Evolutionary conservation across 2,113 vertebrate genomes (phyloP), one percentile per base, ranked within the genome.

Genomic region (Tringa solitaria): DNA sequence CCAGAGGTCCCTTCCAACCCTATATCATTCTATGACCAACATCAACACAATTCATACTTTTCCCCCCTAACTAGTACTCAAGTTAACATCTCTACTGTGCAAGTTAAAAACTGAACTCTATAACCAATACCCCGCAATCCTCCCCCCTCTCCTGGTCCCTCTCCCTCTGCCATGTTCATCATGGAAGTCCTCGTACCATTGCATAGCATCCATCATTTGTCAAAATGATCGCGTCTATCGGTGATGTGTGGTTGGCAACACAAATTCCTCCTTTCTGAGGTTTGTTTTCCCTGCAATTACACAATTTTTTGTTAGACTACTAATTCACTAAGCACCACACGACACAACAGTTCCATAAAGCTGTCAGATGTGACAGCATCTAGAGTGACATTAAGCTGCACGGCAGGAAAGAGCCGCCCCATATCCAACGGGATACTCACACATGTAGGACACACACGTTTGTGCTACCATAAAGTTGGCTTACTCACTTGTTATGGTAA

Each of bases 181-280:
- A 45, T 6, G 6, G 46, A 53, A 37, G 45, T 51, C 23, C 60
- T 43, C 82, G 21, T 98, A 99, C 99, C 99, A 99, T 99, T 28
- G 99, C 99, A 53, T 99, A 99, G 96, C 99, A 99, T 88, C 99
- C 98, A 86, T 99, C 99, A 8, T 99, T 99, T 23, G 99, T 98
- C 98, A 99, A 96, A 90, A 99, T 99, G 76, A 99, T 98, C 2
- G 99, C 97, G 48, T 99, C 99, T 50, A 99, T 99, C 0, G 99
- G 99, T 12, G 99, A 99, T 1, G 99, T 99, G 93, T 99, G 99
- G 93, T 99, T 99, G 63, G 99, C 99, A 9, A 99, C 99, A 83
- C 99, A 99, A 83, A 99, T 99, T 28, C 99, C 99, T 95, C 99
- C 99, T 89, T 99, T 99, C 97, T 98, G 98, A 23, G 99, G 99